Base-by-base conservation (phyloP, 2,797 vertebrate genomes). In the Champsocephalus esox region DNA sequence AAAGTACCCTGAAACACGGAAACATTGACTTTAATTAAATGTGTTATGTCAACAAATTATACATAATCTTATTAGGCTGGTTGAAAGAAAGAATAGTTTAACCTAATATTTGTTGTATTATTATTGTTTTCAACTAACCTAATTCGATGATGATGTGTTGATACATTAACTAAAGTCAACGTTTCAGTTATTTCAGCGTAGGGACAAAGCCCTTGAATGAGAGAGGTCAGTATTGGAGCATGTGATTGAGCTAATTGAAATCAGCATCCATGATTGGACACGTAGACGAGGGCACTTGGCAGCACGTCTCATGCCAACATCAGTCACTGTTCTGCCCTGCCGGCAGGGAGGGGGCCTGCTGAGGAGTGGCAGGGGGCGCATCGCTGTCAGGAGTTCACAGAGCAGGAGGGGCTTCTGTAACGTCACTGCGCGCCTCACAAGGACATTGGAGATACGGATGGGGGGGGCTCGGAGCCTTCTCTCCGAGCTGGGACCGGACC, bases 191-290 rank as follows among this genome's bases (percentile, higher is more conserved):
- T 38, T 38, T 9, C 34, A 7, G 34, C 0, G 34, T 58, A 75
- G 75, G 82, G 86, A 84, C 80, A 76, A 79, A 83, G 85, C 80
- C 83, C 79, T 83, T 82, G 73, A 81, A 88, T 75, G 79, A 74
- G 86, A 67, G 86, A 89, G 92, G 93, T 93, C 92, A 92, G 79
- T 65, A 68, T 79, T 79, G 59, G 86, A 89, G 80, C 86, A 84
- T 87, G 89, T 87, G 88, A 90, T 78, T 92, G 86, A 93, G 89
- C 81, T 94, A 92, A 95, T 93, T 93, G 92, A 93, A 94, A 93
- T 95, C 92, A 94, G 90, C 93, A 93, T 93, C 86, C 91, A 85
- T 88, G 87, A 89, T 87, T 87, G 88, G 88, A 84, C 88, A 88
- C 77, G 28, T 80, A 32, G 77, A 73, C 86, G 41, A 54, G 88